These are phyloP conservation scores for Tragelaphus strepsiceros DNA, from an alignment of 2,113 vertebrate species.

Conservation along the genomic window DNA sequence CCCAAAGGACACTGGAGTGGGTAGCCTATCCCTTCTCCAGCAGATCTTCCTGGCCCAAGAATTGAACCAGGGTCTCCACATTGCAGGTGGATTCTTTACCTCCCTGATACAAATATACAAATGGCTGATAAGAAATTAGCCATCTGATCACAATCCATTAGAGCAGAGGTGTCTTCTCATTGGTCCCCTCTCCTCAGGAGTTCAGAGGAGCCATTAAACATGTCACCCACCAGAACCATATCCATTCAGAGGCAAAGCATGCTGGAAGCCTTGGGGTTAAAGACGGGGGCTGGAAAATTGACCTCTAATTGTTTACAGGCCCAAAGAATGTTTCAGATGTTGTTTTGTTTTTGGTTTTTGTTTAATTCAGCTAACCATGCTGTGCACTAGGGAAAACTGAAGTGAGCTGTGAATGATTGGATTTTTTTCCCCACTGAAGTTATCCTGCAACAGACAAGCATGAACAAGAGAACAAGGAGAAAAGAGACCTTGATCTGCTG, in stretches of 20 bases:
- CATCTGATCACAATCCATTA: accelerated
- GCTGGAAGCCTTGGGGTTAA: not conserved
- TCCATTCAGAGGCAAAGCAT: not conserved
- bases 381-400: not conserved
- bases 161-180: not conserved
- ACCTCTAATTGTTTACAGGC: not conserved
- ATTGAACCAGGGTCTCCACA: accelerated
- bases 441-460: not conserved
- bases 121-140: not conserved
- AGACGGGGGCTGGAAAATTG: not conserved
- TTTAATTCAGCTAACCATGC: not conserved
- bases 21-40: not conserved
- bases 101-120: not conserved
- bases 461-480: not conserved
- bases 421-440: not conserved
- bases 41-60: not conserved
- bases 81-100: not conserved
- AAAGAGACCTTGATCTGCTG: not conserved
- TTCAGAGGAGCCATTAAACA: not conserved
- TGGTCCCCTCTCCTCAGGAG: not conserved
- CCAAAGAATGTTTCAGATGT: not conserved
- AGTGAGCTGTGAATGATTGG: not conserved
- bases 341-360: not conserved
- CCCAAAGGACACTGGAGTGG: not conserved
- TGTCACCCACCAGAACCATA: not conserved